Conservation (phyloP, 2,113 vertebrate genomes). For the Phyllostomus discolor region DNA sequence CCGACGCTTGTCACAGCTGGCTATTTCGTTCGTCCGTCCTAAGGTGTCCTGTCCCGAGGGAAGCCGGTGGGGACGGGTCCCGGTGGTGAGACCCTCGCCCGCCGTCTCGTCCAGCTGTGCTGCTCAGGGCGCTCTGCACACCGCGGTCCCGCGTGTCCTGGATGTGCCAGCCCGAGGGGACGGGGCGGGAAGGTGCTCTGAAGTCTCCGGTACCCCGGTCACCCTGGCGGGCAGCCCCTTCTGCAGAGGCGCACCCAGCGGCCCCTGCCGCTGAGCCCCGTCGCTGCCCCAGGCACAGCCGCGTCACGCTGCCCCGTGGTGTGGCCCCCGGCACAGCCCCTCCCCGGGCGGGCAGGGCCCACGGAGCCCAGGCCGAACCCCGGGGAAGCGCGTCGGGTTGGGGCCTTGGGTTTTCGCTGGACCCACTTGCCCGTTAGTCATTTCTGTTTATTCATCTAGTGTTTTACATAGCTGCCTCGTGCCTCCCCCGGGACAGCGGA, state of each 20-base stretch:
- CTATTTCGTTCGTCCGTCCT: not conserved
- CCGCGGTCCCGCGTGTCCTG: too few species aligned
- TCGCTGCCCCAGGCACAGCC: too few species aligned
- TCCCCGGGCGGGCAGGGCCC: too few species aligned
- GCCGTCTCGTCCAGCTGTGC: not conserved
- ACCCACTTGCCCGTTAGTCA: not conserved
- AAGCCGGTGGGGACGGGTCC: not conserved
- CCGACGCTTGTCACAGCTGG: not conserved
- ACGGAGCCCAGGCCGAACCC: too few species aligned
- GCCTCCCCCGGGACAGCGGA: constrained; percentile 81
- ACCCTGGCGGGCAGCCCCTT: not conserved
- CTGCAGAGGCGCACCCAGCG: not conserved
- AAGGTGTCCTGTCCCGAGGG: not conserved
- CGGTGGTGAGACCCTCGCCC: too few species aligned
- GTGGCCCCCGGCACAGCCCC: too few species aligned
- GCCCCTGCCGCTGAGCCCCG: not conserved
- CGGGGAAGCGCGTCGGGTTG: not conserved
- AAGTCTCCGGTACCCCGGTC: not conserved
- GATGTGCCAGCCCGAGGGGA: too few species aligned
- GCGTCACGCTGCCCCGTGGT: too few species aligned
- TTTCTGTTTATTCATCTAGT: not conserved
- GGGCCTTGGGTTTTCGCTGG: not conserved
- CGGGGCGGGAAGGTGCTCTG: not conserved
- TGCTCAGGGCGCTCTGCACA: too few species aligned
- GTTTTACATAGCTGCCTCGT: constrained; percentile 55